phyloP scores from a whole-genome alignment of 2,888 invertebrate genomes.

The Spodoptera littoralis region DNA sequence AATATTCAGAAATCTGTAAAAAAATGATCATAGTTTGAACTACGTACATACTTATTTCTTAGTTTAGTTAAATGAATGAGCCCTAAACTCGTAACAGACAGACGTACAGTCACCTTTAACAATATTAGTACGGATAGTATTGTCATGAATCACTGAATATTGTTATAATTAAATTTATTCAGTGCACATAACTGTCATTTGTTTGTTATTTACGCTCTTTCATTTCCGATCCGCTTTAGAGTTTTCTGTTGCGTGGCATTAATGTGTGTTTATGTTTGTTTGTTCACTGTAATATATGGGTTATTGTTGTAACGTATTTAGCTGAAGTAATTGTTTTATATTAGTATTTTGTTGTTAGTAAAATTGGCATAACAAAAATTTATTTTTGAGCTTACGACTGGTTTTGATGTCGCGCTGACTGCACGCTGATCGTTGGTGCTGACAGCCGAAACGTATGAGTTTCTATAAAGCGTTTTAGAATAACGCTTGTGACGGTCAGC shows the following conservation, averaged over 20 bases:
- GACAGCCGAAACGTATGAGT: too few species aligned
- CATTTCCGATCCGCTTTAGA: constrained; percentile 74
- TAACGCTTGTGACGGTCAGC: too few species aligned
- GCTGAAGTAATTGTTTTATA: neutral
- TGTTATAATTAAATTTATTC: constrained; percentile 80
- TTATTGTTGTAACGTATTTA: constrained; percentile 14
- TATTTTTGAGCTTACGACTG: too few species aligned
- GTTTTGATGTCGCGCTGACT: too few species aligned
- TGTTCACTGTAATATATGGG: constrained; percentile 22
- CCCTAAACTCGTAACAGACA: neutral
- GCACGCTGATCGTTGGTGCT: too few species aligned
- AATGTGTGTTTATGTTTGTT: constrained; percentile 45
- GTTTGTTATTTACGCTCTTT: constrained; percentile 72
- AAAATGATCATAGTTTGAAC: too few species aligned
- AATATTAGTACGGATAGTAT: constrained; percentile 25
- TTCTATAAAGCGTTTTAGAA: too few species aligned
- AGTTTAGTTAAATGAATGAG: too few species aligned
- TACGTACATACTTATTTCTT: too few species aligned
- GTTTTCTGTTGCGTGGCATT: constrained; percentile 62
- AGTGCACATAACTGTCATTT: constrained; percentile 73
- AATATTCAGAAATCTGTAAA: too few species aligned
- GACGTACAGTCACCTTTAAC: neutral
- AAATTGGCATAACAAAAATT: too few species aligned
- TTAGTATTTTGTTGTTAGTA: too few species aligned
- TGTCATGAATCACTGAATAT: constrained; percentile 65